phyloP scores from a whole-genome alignment of 1,140 invertebrate species.

The Drosophila sp. region DNA sequence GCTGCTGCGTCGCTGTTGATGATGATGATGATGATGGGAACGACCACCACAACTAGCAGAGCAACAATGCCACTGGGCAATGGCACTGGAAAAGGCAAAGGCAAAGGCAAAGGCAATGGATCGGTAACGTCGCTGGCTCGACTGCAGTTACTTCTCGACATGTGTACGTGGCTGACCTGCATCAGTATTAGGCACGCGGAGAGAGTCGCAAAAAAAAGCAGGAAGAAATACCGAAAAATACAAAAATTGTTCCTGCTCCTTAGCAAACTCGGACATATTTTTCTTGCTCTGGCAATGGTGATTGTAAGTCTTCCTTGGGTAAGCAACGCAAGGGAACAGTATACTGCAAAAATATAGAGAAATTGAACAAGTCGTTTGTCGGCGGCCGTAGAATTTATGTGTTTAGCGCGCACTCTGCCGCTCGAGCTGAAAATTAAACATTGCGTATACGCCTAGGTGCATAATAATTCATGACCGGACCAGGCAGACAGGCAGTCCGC shows the following conservation, averaged over 20 bases:
- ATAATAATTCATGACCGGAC: conserved; percentile 76
- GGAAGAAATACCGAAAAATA: neutral
- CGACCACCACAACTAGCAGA: conserved; percentile 25
- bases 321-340: neutral
- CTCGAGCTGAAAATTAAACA: conserved; percentile 81
- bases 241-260: conserved; percentile 38
- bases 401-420: conserved; percentile 48
- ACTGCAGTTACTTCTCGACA: conserved; percentile 79
- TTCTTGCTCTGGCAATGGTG: conserved; percentile 35
- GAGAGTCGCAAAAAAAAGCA: conserved; percentile 31
- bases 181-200: conserved; percentile 44
- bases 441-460: conserved; percentile 83
- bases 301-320: neutral
- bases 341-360: conserved; percentile 57
- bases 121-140: conserved; percentile 16
- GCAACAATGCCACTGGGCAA: conserved; percentile 48
- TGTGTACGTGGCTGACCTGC: conserved; percentile 76
- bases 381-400: conserved; percentile 77
- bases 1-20: conserved; percentile 67
- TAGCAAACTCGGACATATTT: conserved; percentile 50
- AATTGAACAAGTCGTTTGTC: conserved; percentile 83
- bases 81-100: neutral
- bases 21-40: conserved; percentile 70
- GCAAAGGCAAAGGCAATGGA: conserved; percentile 22
- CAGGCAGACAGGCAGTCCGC: conserved; percentile 40